Evolutionary conservation across 2,888 invertebrate genomes (phyloP), one percentile per base, ranked within the genome.

Genomic region (Willowsia nigromaculata): DNA sequence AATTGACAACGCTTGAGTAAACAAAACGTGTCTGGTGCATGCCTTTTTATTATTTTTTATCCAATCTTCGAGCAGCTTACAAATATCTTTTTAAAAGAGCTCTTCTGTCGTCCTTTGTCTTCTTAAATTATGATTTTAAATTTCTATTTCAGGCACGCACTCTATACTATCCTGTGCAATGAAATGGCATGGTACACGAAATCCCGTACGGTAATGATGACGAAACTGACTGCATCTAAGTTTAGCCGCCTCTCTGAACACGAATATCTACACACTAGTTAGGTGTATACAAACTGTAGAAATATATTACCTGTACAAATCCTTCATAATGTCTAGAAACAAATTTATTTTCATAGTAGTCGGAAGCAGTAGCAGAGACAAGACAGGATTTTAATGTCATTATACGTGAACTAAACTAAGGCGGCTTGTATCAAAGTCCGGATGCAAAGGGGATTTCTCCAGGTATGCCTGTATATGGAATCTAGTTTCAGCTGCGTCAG

Each of bases 11-110:
- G 82, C 88, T 82, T 88, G 82, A 76, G 88, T 83, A 88, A 88
- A 88, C 76, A 84, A 88, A 88, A 88, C 88, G 83, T 84, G 88
- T 65, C 83, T 83, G 81, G 59, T 81, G 80, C 81, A 87, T 82
- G 59, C 74, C 82, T 81, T 80, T 56, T 74, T 65, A 68, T 82
- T 47, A 74, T 40, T 62, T 71, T 74, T 87, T 80, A 68, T 86
- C 86, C 78, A 86, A 84, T 71, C 68, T 68, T 18, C n/a, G 47
- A 53, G 27, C n/a, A 47, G 37, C 43, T 56, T 74, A 76, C 76
- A 85, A 85, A 84, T 53, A 22, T 71, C 37, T 71, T 71, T 22
- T 22, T 4, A 40, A 47, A 25, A 74, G 74, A 47, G 47, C 74
- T 27, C 62, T n/a, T 62, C 33, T 47, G 47, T 27, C 43, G 13